These are phyloP conservation scores for Cyrtodaria siliqua DNA, from an alignment of 2,888 invertebrate species.

Conservation along the genomic window DNA sequence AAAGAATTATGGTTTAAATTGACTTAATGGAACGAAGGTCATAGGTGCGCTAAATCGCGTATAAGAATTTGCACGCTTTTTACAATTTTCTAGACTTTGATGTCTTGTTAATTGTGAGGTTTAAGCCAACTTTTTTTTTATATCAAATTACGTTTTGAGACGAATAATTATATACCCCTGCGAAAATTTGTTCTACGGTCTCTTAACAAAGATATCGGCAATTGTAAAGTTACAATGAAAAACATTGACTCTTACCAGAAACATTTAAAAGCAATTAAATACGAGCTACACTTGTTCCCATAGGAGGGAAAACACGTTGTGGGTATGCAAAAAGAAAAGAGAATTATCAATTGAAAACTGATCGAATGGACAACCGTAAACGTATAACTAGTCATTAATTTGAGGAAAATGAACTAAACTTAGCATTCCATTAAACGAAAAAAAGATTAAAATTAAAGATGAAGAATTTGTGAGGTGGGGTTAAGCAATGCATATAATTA, in stretches of 20 bases:
- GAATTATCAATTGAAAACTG: no score
- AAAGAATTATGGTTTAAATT: constrained; percentile 37
- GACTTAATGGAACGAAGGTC: constrained; percentile 16
- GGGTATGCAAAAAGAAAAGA: no score
- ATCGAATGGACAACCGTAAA: no score
- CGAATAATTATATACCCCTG: no score
- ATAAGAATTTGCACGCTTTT: constrained; percentile 26
- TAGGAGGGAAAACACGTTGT: no score
- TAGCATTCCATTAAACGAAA: no score
- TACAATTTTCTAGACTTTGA: constrained; percentile 29
- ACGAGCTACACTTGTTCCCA: not conserved
- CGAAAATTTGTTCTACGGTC: constrained; percentile 33
- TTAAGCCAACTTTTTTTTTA: constrained; percentile 20
- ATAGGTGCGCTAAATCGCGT: not conserved
- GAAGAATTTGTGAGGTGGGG: no score
- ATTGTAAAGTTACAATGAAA: constrained; percentile 14
- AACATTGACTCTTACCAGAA: constrained; percentile 23
- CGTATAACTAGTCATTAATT: no score
- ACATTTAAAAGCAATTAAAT: constrained; percentile 21
- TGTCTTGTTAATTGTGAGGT: constrained; percentile 24
- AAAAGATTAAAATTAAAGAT: no score
- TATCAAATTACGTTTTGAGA: constrained; percentile 20
- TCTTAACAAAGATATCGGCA: constrained; percentile 18
- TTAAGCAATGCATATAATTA: no score
- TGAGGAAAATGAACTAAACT: no score